These are phyloP conservation scores for Gasterosteus nipponicus DNA, from an alignment of 2,113 vertebrate genomes.

Conservation along the genomic window DNA sequence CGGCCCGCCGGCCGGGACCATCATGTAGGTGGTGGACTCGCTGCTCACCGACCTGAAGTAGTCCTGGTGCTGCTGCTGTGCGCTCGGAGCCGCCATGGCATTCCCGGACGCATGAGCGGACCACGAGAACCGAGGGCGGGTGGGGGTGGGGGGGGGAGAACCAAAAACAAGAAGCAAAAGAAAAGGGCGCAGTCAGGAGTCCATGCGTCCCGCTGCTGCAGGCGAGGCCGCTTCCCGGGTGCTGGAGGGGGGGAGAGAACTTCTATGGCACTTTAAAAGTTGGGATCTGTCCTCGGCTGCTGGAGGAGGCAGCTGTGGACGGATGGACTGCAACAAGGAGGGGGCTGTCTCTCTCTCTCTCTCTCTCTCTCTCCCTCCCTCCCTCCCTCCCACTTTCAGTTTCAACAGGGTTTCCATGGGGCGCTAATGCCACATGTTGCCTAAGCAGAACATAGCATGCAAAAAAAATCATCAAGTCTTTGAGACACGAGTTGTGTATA, in stretches of 20 bases:
- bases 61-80: conserved; percentile 81
- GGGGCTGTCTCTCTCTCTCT: conserved; percentile 65
- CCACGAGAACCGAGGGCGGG: conserved; percentile 17
- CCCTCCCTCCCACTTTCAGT: conserved; percentile 19
- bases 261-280: conserved; percentile 24
- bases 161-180: conserved; percentile 21
- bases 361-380: conserved; percentile 22
- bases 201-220: conserved; percentile 54
- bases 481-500: too few species aligned
- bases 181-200: conserved; percentile 23
- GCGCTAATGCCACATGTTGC: not conserved
- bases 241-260: not conserved
- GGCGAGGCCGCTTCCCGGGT: not conserved
- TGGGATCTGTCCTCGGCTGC: conserved; percentile 22
- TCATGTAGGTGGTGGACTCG: conserved; percentile 86
- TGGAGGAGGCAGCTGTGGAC: conserved; percentile 30
- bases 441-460: not conserved
- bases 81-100: conserved; percentile 84
- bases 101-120: conserved; percentile 77
- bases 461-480: not conserved
- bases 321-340: conserved; percentile 40
- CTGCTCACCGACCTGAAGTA: conserved; percentile 85
- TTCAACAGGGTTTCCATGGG: not conserved
- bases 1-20: conserved; percentile 79
- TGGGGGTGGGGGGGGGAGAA: not conserved